Conservation (phyloP, 2,888 invertebrate genomes). For the Sycophila texana region DNA sequence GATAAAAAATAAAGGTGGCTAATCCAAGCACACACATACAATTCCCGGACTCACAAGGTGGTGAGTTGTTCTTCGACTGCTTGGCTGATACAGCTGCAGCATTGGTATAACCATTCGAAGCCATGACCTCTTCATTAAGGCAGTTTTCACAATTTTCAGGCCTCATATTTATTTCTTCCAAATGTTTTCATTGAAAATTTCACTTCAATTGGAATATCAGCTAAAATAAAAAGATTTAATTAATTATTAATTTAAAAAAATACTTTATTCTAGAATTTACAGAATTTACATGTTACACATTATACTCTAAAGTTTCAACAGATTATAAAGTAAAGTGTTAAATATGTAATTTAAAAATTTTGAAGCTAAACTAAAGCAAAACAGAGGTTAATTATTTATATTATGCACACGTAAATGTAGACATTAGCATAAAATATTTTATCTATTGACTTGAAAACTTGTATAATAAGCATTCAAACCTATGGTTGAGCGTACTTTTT, state of each 20-base stretch:
- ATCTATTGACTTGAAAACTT: not conserved
- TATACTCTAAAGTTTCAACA: too few relatives aligned
- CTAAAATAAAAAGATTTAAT: conserved; percentile 27
- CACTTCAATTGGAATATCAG: conserved; percentile 17
- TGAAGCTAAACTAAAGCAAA: conserved; percentile 16
- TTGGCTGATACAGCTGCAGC: conserved; percentile 62
- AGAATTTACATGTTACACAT: not conserved
- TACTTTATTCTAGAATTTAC: not conserved
- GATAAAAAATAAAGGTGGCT: conserved; percentile 67
- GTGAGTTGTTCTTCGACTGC: conserved; percentile 70
- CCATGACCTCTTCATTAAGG: conserved; percentile 71
- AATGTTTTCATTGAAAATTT: conserved; percentile 48
- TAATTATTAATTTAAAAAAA: not conserved
- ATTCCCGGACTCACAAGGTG: conserved; percentile 75
- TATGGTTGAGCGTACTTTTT: conserved; percentile 12
- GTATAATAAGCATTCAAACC: not conserved
- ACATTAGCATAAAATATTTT: conserved; percentile 31
- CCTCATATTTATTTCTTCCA: conserved; percentile 73
- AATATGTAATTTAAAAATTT: not conserved
- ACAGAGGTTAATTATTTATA: conserved; percentile 43
- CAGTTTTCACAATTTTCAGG: conserved; percentile 78
- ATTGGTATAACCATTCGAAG: conserved; percentile 70
- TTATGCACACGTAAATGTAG: conserved; percentile 9
- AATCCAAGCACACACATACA: conserved; percentile 75
- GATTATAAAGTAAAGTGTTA: too few relatives aligned